Evolutionary conservation across 37 sponge, comb jelly and placozoan genomes (phyloP).

Genomic region (Ianthella basta): DNA sequence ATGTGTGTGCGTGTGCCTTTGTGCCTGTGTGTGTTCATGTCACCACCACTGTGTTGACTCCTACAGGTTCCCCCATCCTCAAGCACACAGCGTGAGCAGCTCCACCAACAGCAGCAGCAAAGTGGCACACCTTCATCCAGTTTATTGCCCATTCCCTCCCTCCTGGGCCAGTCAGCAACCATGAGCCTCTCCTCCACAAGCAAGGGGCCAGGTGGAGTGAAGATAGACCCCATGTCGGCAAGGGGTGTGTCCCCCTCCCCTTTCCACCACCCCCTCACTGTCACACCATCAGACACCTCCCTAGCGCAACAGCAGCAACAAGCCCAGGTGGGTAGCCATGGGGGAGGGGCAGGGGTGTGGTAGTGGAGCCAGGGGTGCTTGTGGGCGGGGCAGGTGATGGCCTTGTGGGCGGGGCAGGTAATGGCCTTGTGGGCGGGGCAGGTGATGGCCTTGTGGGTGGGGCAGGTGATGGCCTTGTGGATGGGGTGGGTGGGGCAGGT

Average conservation of each 20-base stretch:
- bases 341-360: no score
- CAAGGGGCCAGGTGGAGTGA: background rate
- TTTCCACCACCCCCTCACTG: background rate
- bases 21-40: background rate
- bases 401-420: no score
- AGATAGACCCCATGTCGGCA: background rate
- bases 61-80: background rate
- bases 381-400: no score
- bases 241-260: background rate
- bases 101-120: background rate
- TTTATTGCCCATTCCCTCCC: constrained; percentile 15
- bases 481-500: no score
- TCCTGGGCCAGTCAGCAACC: constrained; percentile 1
- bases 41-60: background rate
- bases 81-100: background rate
- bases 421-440: no score
- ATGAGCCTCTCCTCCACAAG: background rate
- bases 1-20: background rate
- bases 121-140: background rate
- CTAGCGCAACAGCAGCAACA: constrained; percentile 15
- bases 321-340: background rate
- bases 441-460: no score
- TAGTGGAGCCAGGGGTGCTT: no score
- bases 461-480: no score
- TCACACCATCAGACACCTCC: background rate